These are phyloP conservation scores for Callaeas wilsoni DNA, from an alignment of 2,113 vertebrate genomes.

Conservation along the genomic window DNA sequence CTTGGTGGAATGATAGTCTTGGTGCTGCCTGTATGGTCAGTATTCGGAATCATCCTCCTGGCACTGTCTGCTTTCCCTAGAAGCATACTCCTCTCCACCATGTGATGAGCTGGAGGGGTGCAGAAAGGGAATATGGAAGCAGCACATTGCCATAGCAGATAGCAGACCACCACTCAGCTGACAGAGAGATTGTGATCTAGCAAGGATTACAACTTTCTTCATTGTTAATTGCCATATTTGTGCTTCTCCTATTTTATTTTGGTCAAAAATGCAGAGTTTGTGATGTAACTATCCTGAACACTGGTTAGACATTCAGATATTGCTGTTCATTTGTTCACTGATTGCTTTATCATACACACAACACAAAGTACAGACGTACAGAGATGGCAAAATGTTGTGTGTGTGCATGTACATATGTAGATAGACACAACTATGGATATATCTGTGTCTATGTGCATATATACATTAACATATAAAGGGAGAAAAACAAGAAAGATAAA, in stretches of 20 bases:
- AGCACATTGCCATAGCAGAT: fast-evolving
- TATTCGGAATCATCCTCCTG: neutral
- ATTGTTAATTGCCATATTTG: neutral
- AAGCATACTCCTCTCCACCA: fast-evolving
- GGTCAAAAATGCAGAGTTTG: neutral
- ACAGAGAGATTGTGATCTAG: neutral
- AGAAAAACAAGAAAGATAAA: neutral
- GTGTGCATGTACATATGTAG: neutral
- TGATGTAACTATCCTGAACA: neutral
- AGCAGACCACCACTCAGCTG: neutral
- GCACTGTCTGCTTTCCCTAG: neutral
- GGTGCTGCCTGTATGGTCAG: neutral
- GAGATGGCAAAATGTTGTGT: neutral
- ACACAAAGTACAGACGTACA: neutral
- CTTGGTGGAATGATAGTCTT: neutral
- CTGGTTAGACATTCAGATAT: neutral
- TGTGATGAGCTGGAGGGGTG: too few relatives aligned
- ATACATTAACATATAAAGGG: neutral
- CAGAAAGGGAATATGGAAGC: neutral
- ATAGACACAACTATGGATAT: neutral
- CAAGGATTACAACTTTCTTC: neutral
- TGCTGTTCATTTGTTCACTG: neutral
- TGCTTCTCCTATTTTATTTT: neutral
- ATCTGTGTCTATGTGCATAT: neutral
- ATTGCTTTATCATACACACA: neutral